Evolutionary conservation across 2,797 vertebrate genomes (phyloP).

Genomic region (Pelobates cultripes): DNA sequence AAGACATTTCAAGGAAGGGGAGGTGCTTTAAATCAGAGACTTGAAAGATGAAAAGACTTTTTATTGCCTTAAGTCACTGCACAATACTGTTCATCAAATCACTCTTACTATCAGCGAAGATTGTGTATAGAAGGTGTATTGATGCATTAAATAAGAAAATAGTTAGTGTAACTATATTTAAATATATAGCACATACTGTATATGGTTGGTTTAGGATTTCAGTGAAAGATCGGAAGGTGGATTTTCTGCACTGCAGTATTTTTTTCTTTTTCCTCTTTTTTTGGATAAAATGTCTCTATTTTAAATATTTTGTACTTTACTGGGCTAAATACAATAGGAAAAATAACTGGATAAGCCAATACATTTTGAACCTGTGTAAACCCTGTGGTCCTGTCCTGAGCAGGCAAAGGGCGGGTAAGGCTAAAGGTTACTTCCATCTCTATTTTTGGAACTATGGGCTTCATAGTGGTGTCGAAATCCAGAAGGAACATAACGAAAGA

Average conservation of each 20-base stretch:
- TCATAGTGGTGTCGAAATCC: too few relatives aligned
- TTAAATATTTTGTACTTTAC: too few relatives aligned
- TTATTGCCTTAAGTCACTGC: conserved; percentile 20
- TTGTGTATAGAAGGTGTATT: conserved; percentile 10
- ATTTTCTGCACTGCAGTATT: background rate
- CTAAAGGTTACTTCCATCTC: too few relatives aligned
- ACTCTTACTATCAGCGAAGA: background rate
- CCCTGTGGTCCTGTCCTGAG: too few relatives aligned
- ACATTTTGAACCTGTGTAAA: too few relatives aligned
- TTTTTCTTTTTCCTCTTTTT: background rate
- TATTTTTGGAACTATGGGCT: too few relatives aligned
- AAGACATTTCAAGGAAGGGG: conserved; percentile 29
- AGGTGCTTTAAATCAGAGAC: conserved; percentile 34
- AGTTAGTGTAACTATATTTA: conserved; percentile 21
- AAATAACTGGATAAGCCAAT: too few relatives aligned
- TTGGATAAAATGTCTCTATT: too few relatives aligned
- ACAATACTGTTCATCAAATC: conserved; percentile 25
- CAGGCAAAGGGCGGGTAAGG: too few relatives aligned
- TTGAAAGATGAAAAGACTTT: conserved; percentile 37
- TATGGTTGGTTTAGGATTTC: background rate
- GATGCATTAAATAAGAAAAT: conserved; percentile 44
- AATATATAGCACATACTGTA: background rate
- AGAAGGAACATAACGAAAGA: too few relatives aligned
- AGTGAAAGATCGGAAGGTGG: background rate
- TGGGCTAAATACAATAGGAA: too few relatives aligned